Evolutionary conservation across 2,888 invertebrate species (phyloP).

Genomic region (Leptopilina drosophilae): DNA sequence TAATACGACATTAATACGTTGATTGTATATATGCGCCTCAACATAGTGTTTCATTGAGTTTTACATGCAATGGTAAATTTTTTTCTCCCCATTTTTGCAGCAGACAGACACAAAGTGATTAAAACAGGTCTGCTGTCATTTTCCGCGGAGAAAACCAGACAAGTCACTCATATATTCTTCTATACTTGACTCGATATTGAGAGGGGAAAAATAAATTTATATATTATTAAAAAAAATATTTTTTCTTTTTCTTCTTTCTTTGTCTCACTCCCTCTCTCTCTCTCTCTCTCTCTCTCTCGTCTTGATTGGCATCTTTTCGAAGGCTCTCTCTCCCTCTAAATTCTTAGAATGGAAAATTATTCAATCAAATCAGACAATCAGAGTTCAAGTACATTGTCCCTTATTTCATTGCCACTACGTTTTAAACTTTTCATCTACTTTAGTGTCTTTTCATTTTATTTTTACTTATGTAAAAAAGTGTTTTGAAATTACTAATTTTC

Average conservation of each 20-base stretch:
- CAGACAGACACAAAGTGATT: not conserved
- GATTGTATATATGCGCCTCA: conserved; percentile 16
- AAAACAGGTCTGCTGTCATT: not conserved
- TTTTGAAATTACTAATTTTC: no score
- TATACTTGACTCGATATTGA: no score
- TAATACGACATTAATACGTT: conserved; percentile 46
- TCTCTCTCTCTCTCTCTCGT: not conserved
- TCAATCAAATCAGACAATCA: conserved; percentile 26
- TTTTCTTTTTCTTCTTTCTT: not conserved
- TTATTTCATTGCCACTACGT: not conserved
- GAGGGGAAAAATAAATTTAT: no score
- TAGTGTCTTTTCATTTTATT: not conserved
- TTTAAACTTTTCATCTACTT: not conserved
- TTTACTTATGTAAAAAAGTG: no score
- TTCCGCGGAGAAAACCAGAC: not conserved
- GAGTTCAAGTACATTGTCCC: conserved; percentile 26
- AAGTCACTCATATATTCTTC: not conserved
- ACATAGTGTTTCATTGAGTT: conserved; percentile 27
- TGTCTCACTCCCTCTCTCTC: not conserved
- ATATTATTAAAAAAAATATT: not conserved
- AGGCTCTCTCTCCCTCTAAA: not conserved
- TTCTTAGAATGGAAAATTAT: conserved; percentile 26
- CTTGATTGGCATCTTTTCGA: conserved; percentile 14
- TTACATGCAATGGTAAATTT: conserved; percentile 14
- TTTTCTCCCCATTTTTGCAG: not conserved